These are phyloP conservation scores for Drosophila meridionalis DNA, from an alignment of 2,888 invertebrate genomes.

Conservation along the genomic window DNA sequence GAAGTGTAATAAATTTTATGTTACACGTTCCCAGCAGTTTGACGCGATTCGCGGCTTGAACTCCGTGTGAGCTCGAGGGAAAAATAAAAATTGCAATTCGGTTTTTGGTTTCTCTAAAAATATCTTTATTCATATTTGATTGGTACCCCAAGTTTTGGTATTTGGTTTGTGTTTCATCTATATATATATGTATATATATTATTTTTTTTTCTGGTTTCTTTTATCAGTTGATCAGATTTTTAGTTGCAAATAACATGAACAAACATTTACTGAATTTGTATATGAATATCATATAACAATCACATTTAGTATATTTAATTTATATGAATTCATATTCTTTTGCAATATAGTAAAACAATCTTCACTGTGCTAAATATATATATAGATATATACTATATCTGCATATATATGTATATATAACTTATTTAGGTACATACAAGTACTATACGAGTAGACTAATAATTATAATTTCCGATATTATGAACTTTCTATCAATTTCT, in stretches of 20 bases:
- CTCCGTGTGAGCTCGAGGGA: neutral
- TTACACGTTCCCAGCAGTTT: conserved; percentile 56
- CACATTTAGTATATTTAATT: conserved; percentile 53
- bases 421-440: conserved; percentile 36
- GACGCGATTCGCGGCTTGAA: conserved; percentile 9
- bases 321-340: conserved; percentile 43
- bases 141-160: conserved; percentile 69
- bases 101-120: conserved; percentile 76
- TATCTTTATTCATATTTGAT: conserved; percentile 79
- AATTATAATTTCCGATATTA: conserved; percentile 54
- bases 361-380: conserved; percentile 57
- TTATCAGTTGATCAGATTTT: conserved; percentile 60
- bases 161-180: conserved; percentile 41
- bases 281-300: conserved; percentile 83
- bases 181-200: conserved; percentile 10
- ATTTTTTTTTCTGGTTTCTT: conserved; percentile 28
- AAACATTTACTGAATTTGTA: conserved; percentile 76
- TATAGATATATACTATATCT: conserved; percentile 29
- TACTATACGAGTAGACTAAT: conserved; percentile 26
- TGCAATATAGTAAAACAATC: conserved; percentile 54
- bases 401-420: conserved; percentile 27
- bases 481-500: conserved; percentile 57
- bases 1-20: conserved; percentile 78
- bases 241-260: conserved; percentile 77
- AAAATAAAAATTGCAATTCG: conserved; percentile 18